Base-by-base conservation (phyloP, 1,140 invertebrate species). In the Agraylea sexmaculata region DNA sequence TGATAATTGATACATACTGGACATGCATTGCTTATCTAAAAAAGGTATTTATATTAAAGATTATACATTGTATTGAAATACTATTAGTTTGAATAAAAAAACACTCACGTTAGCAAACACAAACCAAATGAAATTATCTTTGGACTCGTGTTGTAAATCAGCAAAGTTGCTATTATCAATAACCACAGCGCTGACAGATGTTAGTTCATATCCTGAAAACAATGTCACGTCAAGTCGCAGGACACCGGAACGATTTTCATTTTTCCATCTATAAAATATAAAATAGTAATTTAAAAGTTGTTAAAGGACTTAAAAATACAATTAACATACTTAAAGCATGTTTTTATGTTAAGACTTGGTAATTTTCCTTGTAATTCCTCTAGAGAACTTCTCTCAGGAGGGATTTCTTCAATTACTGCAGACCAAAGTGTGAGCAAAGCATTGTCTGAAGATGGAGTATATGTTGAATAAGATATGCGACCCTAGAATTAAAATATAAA, bases 321-420 rank as follows among this genome's bases (percentile, higher is more conserved):
- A n/a, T n/a, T n/a, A n/a, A n/a, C n/a, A n/a, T n/a, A 73, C 71
- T 65, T 66, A 52, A 75, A 72, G 45, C 74, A 77, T 27, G 70
- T 71, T 52, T 73, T 71, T 15, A 75, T 66, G 27, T 71, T 69
- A 10, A 77, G 51, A 4, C 67, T 63, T 0, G 73, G 74, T 15
- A 72, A 56, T 48, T 72, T 74, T 36, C 72, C 73, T 64, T 75
- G 71, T 16, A 74, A 56, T 48, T 75, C 71, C 47, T 75, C 71
- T 4, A 74, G 57, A 11, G 70, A 71, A 49, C 70, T 71, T 28
- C 68, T 53, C 50, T 73, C 64, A 0, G 73, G 71, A 4, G 65
- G 53, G 19, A 73, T 70, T 53, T 75, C 73, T 58, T 74, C 67
- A 40, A 72, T 65, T 1, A 75, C 71, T 6, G 64, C 66, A 1